Percentiles rank a stretch among this genome's conserved stretches.
Evolutionary conservation across 2,797 vertebrate species (phyloP).

Genomic region (Sebastes minor): DNA sequence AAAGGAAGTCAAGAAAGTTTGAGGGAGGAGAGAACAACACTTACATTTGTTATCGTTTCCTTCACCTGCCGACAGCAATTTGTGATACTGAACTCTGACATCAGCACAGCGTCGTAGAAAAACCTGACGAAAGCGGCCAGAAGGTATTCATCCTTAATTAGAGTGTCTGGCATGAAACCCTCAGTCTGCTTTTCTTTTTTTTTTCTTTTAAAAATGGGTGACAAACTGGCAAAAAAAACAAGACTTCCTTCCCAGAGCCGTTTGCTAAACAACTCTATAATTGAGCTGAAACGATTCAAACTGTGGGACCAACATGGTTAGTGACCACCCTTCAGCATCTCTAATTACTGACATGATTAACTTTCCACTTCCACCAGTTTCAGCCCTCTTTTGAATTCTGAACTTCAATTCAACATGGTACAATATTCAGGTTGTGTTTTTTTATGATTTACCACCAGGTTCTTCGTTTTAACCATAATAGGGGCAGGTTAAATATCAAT

Average conservation of each 20-base stretch:
- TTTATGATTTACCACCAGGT: not conserved
- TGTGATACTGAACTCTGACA: slow-evolving; percentile 32
- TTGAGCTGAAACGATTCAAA: slow-evolving; percentile 28
- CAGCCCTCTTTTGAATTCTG: not conserved
- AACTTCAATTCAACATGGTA: not conserved
- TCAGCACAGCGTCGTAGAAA: not conserved
- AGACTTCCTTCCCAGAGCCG: slow-evolving; percentile 7
- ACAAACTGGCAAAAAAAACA: slow-evolving; percentile 17
- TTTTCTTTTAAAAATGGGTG: not conserved
- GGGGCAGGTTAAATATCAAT: not conserved
- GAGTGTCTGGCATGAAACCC: slow-evolving; percentile 7
- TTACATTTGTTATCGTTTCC: slow-evolving; percentile 19
- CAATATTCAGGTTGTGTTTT: not conserved
- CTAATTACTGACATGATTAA: slow-evolving; percentile 27
- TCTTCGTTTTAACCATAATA: not conserved
- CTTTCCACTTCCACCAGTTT: not conserved
- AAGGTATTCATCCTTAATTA: slow-evolving; percentile 21
- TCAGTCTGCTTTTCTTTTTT: not conserved
- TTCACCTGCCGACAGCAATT: slow-evolving; percentile 17
- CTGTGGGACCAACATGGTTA: slow-evolving; percentile 17
- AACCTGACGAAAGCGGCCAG: not conserved
- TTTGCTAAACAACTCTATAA: slow-evolving; percentile 39
- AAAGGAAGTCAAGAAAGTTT: slow-evolving; percentile 32
- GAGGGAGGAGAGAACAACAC: slow-evolving; percentile 19
- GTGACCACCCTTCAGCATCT: slow-evolving; percentile 10